phyloP scores from a whole-genome alignment of 2,797 vertebrate species.

The Lophius americanus region DNA sequence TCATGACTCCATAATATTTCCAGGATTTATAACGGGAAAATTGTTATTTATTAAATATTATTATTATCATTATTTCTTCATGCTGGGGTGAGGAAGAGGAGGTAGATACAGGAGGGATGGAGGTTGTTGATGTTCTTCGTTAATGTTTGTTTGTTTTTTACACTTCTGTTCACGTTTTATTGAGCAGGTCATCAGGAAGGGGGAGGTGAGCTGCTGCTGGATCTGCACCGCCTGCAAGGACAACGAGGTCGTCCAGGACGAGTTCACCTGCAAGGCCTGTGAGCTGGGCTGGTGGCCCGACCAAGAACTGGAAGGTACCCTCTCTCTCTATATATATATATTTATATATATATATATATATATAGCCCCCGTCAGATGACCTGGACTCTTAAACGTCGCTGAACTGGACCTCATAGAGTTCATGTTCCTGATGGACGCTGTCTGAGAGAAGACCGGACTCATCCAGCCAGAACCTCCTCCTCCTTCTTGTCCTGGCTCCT shows the following conservation, averaged over 20 bases:
- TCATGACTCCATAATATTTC: too few relatives aligned
- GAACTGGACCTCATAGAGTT: too few relatives aligned
- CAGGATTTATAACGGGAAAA: too few relatives aligned
- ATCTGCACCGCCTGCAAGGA: slow-evolving; percentile 98
- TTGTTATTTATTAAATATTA: too few relatives aligned
- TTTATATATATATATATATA: too few relatives aligned
- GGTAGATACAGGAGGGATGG: too few relatives aligned
- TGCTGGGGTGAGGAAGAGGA: too few relatives aligned
- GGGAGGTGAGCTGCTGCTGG: slow-evolving; percentile 99
- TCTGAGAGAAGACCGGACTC: slow-evolving; percentile 22
- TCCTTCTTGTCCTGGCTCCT: neutral
- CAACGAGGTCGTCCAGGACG: slow-evolving; percentile 95
- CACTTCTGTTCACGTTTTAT: slow-evolving; percentile 9
- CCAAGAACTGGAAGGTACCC: slow-evolving; percentile 88
- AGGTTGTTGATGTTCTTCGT: too few relatives aligned
- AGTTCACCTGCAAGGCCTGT: slow-evolving; percentile 98
- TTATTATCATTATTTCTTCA: too few relatives aligned
- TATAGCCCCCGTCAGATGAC: too few relatives aligned
- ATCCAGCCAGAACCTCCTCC: slow-evolving; percentile 6
- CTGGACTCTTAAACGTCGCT: too few relatives aligned
- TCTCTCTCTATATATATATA: neutral
- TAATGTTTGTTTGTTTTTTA: neutral
- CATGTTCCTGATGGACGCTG: slow-evolving; percentile 5
- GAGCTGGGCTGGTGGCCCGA: slow-evolving; percentile 98
- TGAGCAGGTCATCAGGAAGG: slow-evolving; percentile 94